Conservation (phyloP, 2,797 vertebrate species). For the Eleutherodactylus coqui region DNA sequence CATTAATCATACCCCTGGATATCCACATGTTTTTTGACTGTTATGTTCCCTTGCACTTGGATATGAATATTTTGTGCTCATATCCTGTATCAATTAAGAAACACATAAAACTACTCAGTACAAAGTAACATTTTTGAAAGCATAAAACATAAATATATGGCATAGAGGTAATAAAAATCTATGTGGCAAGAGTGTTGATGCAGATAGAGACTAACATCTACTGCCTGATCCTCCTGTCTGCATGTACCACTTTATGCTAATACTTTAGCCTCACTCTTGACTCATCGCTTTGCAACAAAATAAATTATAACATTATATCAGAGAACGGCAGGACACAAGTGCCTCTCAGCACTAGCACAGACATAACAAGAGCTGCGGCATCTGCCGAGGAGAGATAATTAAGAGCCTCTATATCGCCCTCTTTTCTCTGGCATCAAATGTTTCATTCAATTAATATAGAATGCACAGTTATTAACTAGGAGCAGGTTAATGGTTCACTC, state of each 20-base stretch:
- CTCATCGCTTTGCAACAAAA: slow-evolving; percentile 43
- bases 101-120: not conserved
- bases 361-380: slow-evolving; percentile 48
- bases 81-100: too few relatives aligned
- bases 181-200: slow-evolving; percentile 2
- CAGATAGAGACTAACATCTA: slow-evolving; percentile 13
- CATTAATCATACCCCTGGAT: too few relatives aligned
- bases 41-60: too few relatives aligned
- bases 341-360: slow-evolving; percentile 51
- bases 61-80: too few relatives aligned
- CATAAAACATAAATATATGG: not conserved
- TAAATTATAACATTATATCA: slow-evolving; percentile 58
- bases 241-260: not conserved
- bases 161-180: not conserved
- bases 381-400: slow-evolving; percentile 58
- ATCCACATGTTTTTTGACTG: too few relatives aligned
- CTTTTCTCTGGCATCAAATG: slow-evolving; percentile 56
- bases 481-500: slow-evolving; percentile 50
- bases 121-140: not conserved
- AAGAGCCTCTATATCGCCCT: slow-evolving; percentile 42
- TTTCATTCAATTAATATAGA: slow-evolving; percentile 60
- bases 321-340: slow-evolving; percentile 59
- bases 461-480: slow-evolving; percentile 53
- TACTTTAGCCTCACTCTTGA: slow-evolving; percentile 37
- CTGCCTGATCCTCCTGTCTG: slow-evolving; percentile 4